These are phyloP conservation scores for Caenorhabditis virilis DNA, from an alignment of 2,888 invertebrate species.

Conservation along the genomic window DNA sequence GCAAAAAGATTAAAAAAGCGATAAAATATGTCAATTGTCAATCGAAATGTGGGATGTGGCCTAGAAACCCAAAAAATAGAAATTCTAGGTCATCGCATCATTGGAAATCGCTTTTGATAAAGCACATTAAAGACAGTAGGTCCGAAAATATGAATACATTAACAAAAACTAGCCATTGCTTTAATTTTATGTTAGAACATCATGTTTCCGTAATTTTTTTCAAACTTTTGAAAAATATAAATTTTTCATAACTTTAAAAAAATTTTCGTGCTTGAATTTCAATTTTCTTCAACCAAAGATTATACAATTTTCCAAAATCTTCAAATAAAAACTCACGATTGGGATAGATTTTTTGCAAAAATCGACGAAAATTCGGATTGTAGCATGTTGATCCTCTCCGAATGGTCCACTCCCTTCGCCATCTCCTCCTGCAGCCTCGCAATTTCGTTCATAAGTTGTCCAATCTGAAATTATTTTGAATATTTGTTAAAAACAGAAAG, in stretches of 20 bases:
- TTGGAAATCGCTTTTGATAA: too few relatives aligned
- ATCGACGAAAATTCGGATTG: slow-evolving; percentile 1
- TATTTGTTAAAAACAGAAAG: too few relatives aligned
- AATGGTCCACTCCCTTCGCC: slow-evolving; percentile 3
- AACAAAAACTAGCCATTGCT: too few relatives aligned
- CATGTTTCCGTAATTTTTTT: background rate
- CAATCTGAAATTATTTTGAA: too few relatives aligned
- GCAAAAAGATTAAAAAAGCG: too few relatives aligned
- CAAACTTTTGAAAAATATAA: background rate
- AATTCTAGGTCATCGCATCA: too few relatives aligned
- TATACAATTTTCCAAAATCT: background rate
- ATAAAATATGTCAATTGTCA: too few relatives aligned
- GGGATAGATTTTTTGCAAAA: slow-evolving; percentile 15
- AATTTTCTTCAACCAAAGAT: background rate
- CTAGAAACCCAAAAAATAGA: too few relatives aligned
- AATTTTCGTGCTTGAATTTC: background rate
- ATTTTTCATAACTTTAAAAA: background rate
- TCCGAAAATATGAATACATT: too few relatives aligned
- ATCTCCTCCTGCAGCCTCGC: background rate
- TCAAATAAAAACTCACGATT: slow-evolving; percentile 2
- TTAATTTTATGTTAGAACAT: too few relatives aligned
- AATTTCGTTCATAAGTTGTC: slow-evolving; percentile 4
- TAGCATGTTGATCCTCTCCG: background rate
- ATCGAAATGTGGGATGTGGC: too few relatives aligned
- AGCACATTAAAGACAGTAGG: too few relatives aligned